Evolutionary conservation across 2,797 vertebrate genomes (phyloP).

Genomic region (Esox lucius): DNA sequence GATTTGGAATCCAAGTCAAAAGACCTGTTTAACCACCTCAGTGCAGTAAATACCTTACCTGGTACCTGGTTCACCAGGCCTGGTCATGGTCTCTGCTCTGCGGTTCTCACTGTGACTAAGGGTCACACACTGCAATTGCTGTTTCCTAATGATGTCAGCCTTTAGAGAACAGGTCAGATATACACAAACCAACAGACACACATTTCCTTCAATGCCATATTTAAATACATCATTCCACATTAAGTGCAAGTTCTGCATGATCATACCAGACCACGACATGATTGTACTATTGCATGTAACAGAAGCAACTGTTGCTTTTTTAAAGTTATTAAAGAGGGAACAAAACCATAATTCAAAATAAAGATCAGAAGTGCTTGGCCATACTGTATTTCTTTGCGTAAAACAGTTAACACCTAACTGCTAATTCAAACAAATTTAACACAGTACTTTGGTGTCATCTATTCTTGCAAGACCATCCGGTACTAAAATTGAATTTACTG

Average conservation of each 20-base stretch:
- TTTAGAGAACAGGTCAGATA: not conserved
- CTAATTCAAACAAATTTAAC: not conserved
- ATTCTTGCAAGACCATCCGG: not conserved
- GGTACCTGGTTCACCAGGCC: not conserved
- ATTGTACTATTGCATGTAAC: constrained; percentile 14
- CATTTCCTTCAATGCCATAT: not conserved
- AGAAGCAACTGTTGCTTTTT: not conserved
- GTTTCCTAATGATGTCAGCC: not conserved
- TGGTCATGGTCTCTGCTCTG: not conserved
- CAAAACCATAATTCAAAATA: not conserved
- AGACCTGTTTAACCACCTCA: not conserved
- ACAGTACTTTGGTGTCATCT: not conserved
- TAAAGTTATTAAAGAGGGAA: not conserved
- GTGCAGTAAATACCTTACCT: not conserved
- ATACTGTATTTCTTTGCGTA: not conserved
- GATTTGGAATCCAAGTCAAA: too few relatives aligned
- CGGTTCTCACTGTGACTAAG: not conserved
- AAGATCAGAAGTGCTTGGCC: not conserved
- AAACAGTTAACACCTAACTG: not conserved
- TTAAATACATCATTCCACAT: constrained; percentile 7
- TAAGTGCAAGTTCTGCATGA: constrained; percentile 9
- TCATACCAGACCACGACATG: not conserved
- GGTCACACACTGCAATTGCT: not conserved
- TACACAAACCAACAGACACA: not conserved
- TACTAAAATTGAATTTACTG: not conserved